These are phyloP conservation scores for Asobara japonica DNA, from an alignment of 1,140 invertebrate species.

Conservation along the genomic window DNA sequence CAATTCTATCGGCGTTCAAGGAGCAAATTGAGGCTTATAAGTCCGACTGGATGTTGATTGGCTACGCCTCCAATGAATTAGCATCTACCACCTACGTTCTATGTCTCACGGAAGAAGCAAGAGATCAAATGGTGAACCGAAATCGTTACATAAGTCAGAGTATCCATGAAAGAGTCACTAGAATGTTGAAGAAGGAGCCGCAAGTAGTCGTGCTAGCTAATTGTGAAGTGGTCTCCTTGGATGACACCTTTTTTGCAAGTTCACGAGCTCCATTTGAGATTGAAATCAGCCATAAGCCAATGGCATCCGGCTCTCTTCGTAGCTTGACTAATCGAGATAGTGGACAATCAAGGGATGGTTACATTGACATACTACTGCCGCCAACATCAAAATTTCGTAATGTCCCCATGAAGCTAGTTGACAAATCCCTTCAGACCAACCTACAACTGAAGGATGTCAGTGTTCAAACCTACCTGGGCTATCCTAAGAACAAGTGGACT, in stretches of 20 bases:
- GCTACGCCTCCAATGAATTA: conserved; percentile 71
- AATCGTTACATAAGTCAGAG: conserved; percentile 65
- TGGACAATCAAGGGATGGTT: conserved; percentile 71
- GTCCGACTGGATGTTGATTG: conserved; percentile 71
- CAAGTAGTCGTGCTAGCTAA: conserved; percentile 68
- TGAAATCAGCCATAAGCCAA: conserved; percentile 63
- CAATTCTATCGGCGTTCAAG: conserved; percentile 64
- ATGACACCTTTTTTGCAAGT: neutral
- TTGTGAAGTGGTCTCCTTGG: neutral
- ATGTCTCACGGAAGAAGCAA: conserved; percentile 69
- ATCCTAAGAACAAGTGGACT: conserved; percentile 76
- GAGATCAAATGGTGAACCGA: conserved; percentile 61
- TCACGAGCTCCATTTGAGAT: conserved; percentile 70
- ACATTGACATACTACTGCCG: conserved; percentile 69
- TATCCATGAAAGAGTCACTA: conserved; percentile 69
- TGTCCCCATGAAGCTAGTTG: conserved; percentile 59
- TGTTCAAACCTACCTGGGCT: conserved; percentile 74
- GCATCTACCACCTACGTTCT: conserved; percentile 73
- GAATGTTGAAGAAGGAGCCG: conserved; percentile 69
- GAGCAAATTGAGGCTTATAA: conserved; percentile 64
- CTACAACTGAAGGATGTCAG: conserved; percentile 60
- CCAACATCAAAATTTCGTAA: conserved; percentile 65
- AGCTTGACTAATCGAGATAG: conserved; percentile 58
- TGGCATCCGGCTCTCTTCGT: conserved; percentile 4
- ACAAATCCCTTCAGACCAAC: conserved; percentile 64